Percentiles rank a stretch among this genome's conserved stretches.
These are phyloP conservation scores for Spinus pinus DNA, from an alignment of 2,797 vertebrate genomes.

Conservation along the genomic window DNA sequence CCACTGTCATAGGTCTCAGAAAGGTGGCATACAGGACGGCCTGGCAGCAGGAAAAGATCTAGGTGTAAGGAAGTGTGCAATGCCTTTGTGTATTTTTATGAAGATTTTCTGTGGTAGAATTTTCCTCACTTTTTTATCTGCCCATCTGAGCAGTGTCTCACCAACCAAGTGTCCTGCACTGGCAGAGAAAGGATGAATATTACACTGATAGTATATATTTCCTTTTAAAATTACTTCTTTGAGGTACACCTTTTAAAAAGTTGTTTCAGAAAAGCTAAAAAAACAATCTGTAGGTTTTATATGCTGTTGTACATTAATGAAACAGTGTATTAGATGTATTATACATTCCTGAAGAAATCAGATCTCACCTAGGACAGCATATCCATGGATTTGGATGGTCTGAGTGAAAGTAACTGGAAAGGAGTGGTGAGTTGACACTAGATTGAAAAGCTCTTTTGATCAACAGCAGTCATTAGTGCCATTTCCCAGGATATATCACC, in stretches of 20 bases:
- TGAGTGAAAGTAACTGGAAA: background rate
- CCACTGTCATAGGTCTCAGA: background rate
- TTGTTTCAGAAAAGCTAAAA: background rate
- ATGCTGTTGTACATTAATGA: background rate
- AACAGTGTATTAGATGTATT: background rate
- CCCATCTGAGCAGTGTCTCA: background rate
- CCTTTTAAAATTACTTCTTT: background rate
- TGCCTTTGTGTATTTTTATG: background rate
- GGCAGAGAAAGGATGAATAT: background rate
- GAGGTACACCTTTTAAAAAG: background rate
- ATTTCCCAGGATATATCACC: rapidly evolving
- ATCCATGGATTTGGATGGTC: background rate
- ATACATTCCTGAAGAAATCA: background rate
- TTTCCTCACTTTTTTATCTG: background rate
- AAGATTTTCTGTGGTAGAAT: background rate
- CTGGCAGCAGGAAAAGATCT: background rate
- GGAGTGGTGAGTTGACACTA: background rate
- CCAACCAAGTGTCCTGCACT: background rate
- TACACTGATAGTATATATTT: background rate
- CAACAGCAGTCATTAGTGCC: background rate
- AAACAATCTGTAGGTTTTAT: background rate
- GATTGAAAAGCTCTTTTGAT: background rate
- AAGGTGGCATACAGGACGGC: background rate
- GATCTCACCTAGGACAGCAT: background rate
- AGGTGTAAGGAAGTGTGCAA: background rate